Evolutionary conservation across 2,113 vertebrate species (phyloP).

Genomic region (Megaceryle torquata): DNA sequence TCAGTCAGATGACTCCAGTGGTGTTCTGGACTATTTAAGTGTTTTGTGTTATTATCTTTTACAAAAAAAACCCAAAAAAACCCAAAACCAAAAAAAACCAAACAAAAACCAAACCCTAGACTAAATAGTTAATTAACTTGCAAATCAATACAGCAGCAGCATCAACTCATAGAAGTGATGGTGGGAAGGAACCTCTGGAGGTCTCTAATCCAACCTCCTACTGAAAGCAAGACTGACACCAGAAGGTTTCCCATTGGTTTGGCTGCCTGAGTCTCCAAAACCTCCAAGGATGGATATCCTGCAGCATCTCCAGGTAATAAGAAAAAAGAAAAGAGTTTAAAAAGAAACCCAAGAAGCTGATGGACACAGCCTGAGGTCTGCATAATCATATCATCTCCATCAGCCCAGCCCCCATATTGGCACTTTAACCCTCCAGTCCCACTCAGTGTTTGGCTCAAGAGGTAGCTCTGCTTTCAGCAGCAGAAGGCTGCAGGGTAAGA

Average conservation of each 20-base stretch:
- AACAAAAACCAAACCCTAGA: no score
- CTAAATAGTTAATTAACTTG: background rate
- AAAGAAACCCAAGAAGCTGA: background rate
- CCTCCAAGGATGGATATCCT: background rate
- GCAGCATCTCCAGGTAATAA: background rate
- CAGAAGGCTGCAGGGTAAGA: background rate
- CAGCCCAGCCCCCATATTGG: fast-evolving
- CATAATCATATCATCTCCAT: background rate
- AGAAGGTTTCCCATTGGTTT: background rate
- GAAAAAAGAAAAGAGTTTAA: background rate
- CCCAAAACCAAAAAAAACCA: no score
- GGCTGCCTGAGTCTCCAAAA: background rate
- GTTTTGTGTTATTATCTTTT: background rate
- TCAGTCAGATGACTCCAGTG: fast-evolving
- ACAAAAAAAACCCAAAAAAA: background rate
- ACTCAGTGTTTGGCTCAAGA: background rate
- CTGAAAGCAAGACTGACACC: background rate
- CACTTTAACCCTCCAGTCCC: background rate
- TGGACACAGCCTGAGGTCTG: background rate
- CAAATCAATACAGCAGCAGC: background rate
- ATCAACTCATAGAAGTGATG: background rate
- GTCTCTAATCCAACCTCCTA: background rate
- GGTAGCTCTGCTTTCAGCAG: background rate
- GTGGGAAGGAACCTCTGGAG: background rate
- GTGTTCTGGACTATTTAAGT: background rate